A percentile compares a stretch with the other conserved stretches of the same genome.
Conservation (phyloP, 1,140 invertebrate species). For the Aphelinus atriplicis region DNA sequence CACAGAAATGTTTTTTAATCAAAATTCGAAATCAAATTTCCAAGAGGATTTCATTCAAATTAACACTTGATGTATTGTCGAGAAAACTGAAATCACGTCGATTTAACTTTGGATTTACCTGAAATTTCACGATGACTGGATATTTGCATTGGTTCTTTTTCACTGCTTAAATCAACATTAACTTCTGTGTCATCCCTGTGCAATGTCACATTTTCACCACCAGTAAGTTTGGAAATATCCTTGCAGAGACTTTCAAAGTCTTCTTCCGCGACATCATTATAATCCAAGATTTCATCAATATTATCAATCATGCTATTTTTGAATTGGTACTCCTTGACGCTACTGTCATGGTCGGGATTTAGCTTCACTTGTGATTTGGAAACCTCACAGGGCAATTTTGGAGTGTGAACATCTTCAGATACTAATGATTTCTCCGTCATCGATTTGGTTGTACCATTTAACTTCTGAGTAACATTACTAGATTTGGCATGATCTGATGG, state of each 20-base stretch:
- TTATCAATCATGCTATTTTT: too few species aligned
- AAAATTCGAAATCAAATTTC: not conserved
- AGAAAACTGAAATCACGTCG: not conserved
- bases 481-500: too few species aligned
- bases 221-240: slow-evolving; percentile 10
- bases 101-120: slow-evolving; percentile 6
- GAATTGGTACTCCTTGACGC: too few species aligned
- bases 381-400: too few species aligned
- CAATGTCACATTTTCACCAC: slow-evolving; percentile 7
- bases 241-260: slow-evolving; percentile 28
- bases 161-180: not conserved
- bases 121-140: not conserved
- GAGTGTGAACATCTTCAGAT: too few species aligned
- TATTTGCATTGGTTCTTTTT: not conserved
- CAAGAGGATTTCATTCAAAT: not conserved
- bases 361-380: too few species aligned
- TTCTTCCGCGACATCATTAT: slow-evolving; percentile 1
- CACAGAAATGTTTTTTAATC: not conserved
- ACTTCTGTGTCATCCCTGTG: not conserved
- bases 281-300: too few species aligned
- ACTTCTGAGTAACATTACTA: too few species aligned
- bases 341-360: too few species aligned
- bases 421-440: too few species aligned
- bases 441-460: too few species aligned
- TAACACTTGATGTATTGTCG: not conserved